These are phyloP conservation scores for Nycticryphes semicollaris DNA, from an alignment of 2,113 vertebrate species.

Conservation along the genomic window DNA sequence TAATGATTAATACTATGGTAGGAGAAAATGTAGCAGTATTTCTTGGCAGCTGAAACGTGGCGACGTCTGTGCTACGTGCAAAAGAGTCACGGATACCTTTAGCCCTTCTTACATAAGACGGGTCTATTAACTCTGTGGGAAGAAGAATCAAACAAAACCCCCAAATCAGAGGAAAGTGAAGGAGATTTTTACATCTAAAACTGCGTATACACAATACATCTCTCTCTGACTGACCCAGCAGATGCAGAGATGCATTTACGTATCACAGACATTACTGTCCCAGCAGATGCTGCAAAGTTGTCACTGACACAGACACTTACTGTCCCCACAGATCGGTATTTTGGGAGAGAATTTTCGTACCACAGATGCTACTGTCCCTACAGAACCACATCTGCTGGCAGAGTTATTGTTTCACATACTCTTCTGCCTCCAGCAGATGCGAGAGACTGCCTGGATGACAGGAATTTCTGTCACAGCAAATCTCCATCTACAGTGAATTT, in stretches of 20 bases:
- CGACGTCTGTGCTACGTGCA: not conserved
- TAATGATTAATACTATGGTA: constrained; percentile 56
- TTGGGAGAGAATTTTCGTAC: constrained; percentile 33
- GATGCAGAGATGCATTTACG: constrained; percentile 44
- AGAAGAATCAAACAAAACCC: not conserved
- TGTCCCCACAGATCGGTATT: constrained; percentile 49
- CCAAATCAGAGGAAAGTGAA: not conserved
- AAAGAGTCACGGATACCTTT: constrained; percentile 4
- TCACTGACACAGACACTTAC: constrained; percentile 65
- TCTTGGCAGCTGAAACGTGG: constrained; percentile 55
- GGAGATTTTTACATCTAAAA: constrained; percentile 46
- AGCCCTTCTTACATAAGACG: not conserved
- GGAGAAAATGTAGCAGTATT: constrained; percentile 54
- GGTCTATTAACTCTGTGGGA: constrained; percentile 21
- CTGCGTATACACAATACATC: constrained; percentile 40
- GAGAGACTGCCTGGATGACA: constrained; percentile 25
- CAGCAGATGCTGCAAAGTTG: constrained; percentile 46
- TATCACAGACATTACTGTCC: constrained; percentile 64
- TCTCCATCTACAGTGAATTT: constrained; percentile 34
- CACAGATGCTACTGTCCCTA: constrained; percentile 66
- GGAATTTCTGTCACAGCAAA: constrained; percentile 42
- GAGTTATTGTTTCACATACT: constrained; percentile 4
- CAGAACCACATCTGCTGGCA: constrained; percentile 63
- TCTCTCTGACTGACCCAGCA: constrained; percentile 52
- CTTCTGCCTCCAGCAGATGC: constrained; percentile 40